These are phyloP conservation scores for Anas platyrhynchos DNA, from an alignment of 2,113 vertebrate species.

Conservation along the genomic window DNA sequence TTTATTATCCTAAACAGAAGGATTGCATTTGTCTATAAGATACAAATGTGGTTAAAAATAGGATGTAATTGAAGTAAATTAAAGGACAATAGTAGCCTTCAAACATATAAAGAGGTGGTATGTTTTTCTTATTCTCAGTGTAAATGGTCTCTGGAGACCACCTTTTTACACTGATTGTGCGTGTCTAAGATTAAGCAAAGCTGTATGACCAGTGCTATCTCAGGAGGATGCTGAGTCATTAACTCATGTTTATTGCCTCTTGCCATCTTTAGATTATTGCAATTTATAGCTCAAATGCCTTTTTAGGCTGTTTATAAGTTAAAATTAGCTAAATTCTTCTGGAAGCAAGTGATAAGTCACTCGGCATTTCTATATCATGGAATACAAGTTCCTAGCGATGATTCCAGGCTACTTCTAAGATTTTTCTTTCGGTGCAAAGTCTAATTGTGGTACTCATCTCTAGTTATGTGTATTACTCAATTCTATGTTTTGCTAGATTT, in stretches of 20 bases:
- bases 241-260: slow-evolving; percentile 64
- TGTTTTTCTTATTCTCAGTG: slow-evolving; percentile 47
- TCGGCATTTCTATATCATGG: slow-evolving; percentile 51
- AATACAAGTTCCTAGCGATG: slow-evolving; percentile 13
- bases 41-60: slow-evolving; percentile 38
- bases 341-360: slow-evolving; percentile 43
- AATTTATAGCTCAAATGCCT: slow-evolving; percentile 67
- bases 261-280: slow-evolving; percentile 63
- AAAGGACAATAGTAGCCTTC: slow-evolving; percentile 33
- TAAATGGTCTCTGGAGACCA: slow-evolving; percentile 51
- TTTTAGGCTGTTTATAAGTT: slow-evolving; percentile 55
- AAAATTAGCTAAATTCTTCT: slow-evolving; percentile 68
- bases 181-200: slow-evolving; percentile 36
- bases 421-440: not conserved
- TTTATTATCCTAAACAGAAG: slow-evolving; percentile 36
- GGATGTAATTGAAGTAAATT: slow-evolving; percentile 43
- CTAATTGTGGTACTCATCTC: not conserved
- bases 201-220: slow-evolving; percentile 62
- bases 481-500: not conserved
- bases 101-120: slow-evolving; percentile 1
- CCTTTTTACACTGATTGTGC: slow-evolving; percentile 61
- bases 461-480: not conserved
- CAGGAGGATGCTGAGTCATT: slow-evolving; percentile 59
- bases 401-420: not conserved
- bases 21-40: slow-evolving; percentile 19